Evolutionary conservation across 2,797 vertebrate species (phyloP), one percentile per base, ranked within the genome.

Genomic region (Rhynchonycteris naso): DNA sequence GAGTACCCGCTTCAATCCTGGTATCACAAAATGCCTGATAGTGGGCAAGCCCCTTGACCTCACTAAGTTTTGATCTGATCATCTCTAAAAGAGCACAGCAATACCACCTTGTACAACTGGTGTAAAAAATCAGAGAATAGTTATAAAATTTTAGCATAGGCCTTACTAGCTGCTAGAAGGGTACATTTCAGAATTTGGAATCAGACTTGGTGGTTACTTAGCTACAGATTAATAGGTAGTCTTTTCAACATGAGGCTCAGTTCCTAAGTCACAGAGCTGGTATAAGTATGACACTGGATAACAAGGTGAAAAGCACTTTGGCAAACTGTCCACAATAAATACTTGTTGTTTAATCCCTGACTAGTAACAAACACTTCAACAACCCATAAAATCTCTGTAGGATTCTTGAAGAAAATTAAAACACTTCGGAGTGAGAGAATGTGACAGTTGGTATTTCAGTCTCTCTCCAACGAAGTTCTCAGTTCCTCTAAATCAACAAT

Each of bases 381-480:
- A 75, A 76, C 28, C 30, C 68, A 94, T 94, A 71, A 92, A 89
- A 66, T 59, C 90, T 89, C 95, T 58, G 35, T 92, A 65, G 82
- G 82, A 82, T 90, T 94, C 92, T 69, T 83, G 71, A 75, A 88
- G 88, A 93, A 92, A 96, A 97, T 95, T 79, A 97, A 96, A 95
- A 93, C 84, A 81, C 88, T 91, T 92, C 47, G 58, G 92, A 79
- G 33, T 85, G 35, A 96, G 72, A 28, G 61, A 54, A 15, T 63
- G 71, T 71, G 80, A 91, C 71, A 89, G 75, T 84, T 92, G 90
- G 61, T 96, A 92, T 92, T 97, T 97, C 68, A 93, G 81, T 95
- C 74, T 92, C 91, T 90, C 82, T 95, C 87, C 89, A 94, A 86
- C 56, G 59, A 95, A 50, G 47, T 88, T 35, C 91, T 95, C 79